phyloP scores from a whole-genome alignment of 2,113 vertebrate species.

The Oreocharis arfaki region DNA sequence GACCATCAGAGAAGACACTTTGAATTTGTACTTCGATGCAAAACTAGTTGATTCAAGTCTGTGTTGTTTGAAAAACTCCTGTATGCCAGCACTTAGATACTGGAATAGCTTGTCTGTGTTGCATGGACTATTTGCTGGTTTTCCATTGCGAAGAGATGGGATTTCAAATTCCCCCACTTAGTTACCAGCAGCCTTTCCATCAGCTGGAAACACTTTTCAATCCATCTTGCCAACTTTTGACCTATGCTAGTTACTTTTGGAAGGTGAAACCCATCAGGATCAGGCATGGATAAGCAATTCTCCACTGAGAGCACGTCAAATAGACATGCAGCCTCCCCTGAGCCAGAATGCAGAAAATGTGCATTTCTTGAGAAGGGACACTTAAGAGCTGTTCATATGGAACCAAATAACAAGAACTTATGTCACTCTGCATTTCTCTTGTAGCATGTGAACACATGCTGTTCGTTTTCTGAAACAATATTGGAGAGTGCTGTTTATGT shows the following conservation, averaged over 20 bases:
- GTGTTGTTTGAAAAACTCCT: neutral
- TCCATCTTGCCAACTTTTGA: slow-evolving; percentile 64
- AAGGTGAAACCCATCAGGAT: slow-evolving; percentile 63
- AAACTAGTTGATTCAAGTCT: neutral
- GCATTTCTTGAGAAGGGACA: neutral
- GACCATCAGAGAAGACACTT: neutral
- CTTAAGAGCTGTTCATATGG: neutral
- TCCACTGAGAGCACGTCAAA: slow-evolving; percentile 52
- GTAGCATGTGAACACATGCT: neutral
- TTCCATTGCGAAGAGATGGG: slow-evolving; percentile 38
- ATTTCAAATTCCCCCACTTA: slow-evolving; percentile 56
- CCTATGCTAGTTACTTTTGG: slow-evolving; percentile 65
- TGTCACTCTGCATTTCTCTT: neutral
- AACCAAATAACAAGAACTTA: slow-evolving; percentile 8
- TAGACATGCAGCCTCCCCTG: neutral
- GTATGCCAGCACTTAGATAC: slow-evolving; percentile 4
- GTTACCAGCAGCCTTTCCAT: slow-evolving; percentile 57
- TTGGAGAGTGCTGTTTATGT: neutral
- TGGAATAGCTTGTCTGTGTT: neutral
- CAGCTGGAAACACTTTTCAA: slow-evolving; percentile 70
- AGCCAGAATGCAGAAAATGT: neutral
- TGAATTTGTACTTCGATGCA: neutral
- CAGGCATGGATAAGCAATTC: slow-evolving; percentile 59
- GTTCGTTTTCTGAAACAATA: neutral
- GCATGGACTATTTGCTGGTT: slow-evolving; percentile 8